Conservation (phyloP, 2,888 invertebrate genomes). For the Brachylomia viminalis region DNA sequence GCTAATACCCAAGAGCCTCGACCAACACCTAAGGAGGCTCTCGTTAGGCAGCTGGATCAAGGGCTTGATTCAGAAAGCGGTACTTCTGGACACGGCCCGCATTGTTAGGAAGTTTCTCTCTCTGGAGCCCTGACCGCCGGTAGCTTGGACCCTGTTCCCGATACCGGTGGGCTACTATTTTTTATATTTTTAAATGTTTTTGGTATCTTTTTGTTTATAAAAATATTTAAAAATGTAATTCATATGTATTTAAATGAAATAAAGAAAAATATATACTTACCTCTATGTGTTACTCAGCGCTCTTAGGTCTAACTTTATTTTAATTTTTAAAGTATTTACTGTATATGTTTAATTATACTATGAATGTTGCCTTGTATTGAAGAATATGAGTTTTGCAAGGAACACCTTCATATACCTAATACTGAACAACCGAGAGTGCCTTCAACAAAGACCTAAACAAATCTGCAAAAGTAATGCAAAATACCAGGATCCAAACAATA, state of each 20-base stretch:
- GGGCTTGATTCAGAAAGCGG: too few species aligned
- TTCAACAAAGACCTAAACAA: background rate
- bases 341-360: background rate
- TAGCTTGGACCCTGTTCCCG: too few species aligned
- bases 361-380: background rate
- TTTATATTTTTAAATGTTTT: too few species aligned
- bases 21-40: too few species aligned
- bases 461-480: background rate
- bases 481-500: background rate
- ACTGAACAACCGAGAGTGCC: background rate
- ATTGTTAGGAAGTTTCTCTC: too few species aligned
- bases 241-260: conserved; percentile 18
- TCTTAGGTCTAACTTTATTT: background rate
- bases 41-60: too few species aligned
- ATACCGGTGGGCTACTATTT: too few species aligned
- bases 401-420: background rate
- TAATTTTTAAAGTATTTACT: background rate
- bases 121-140: too few species aligned
- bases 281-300: background rate
- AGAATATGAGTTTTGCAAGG: background rate
- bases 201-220: too few species aligned
- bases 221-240: too few species aligned
- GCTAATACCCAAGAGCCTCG: too few species aligned
- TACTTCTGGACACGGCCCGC: too few species aligned
- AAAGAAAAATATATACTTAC: conserved; percentile 12